phyloP scores from a whole-genome alignment of 2,888 invertebrate genomes.

The Ferdinandea cuprea region DNA sequence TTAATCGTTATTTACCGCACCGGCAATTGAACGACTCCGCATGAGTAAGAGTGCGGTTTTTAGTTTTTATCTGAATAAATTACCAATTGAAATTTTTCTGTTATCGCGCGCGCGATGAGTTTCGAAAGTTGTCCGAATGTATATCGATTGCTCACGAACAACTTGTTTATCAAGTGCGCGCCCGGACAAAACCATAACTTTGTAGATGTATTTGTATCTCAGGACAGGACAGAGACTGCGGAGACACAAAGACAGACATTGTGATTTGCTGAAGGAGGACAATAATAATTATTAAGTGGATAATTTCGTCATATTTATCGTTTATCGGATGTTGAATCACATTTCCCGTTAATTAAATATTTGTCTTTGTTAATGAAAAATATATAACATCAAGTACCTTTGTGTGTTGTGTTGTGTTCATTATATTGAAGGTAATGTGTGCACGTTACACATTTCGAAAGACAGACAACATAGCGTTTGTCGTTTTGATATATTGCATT shows the following conservation, averaged over 20 bases:
- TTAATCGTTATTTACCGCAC: constrained; percentile 23
- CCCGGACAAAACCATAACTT: too few species aligned
- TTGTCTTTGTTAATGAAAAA: constrained; percentile 1
- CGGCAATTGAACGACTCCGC: constrained; percentile 30
- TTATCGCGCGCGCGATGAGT: constrained; percentile 37
- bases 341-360: constrained; percentile 20
- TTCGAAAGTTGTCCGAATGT: constrained; percentile 43
- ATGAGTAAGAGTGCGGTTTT: constrained; percentile 36
- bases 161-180: constrained; percentile 25
- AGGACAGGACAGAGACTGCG: too few species aligned
- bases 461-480: neutral
- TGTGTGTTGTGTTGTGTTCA: too few species aligned
- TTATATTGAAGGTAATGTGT: neutral
- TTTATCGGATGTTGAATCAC: constrained; percentile 47
- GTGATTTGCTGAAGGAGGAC: too few species aligned
- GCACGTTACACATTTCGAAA: neutral
- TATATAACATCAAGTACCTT: too few species aligned
- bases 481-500: neutral
- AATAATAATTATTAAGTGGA: constrained; percentile 40
- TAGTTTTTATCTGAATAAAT: constrained; percentile 38
- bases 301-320: constrained; percentile 30
- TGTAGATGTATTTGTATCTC: too few species aligned
- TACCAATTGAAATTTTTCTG: constrained; percentile 21
- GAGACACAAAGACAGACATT: too few species aligned
- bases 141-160: constrained; percentile 50